These are phyloP conservation scores for Holcopasites calliopsidis DNA, from an alignment of 1,140 invertebrate genomes.

Conservation along the genomic window DNA sequence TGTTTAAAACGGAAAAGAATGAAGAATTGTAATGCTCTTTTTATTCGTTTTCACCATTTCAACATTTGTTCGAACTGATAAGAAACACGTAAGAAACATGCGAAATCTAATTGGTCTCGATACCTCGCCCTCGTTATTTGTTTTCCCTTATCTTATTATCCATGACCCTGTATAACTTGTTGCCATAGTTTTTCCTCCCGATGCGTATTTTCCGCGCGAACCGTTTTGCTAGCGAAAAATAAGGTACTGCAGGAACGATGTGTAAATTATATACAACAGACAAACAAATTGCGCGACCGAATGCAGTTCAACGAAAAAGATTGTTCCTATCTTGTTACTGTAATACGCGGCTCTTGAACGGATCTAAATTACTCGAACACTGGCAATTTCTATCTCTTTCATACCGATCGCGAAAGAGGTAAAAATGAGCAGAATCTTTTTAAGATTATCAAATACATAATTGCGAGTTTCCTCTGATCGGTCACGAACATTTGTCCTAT, in stretches of 20 bases:
- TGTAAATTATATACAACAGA: slow-evolving; percentile 41
- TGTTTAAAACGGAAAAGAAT: slow-evolving; percentile 18
- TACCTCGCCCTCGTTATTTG: slow-evolving; percentile 18
- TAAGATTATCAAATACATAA: not conserved
- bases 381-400: not conserved
- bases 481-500: not conserved
- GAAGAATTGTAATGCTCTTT: not conserved
- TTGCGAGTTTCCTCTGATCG: not conserved
- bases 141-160: slow-evolving; percentile 48
- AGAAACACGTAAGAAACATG: slow-evolving; percentile 25
- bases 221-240: slow-evolving; percentile 35
- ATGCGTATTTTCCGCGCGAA: slow-evolving; percentile 21
- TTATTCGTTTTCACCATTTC: not conserved
- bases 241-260: slow-evolving; percentile 46
- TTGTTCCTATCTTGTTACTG: not conserved
- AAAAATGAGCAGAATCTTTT: not conserved
- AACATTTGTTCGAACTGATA: not conserved
- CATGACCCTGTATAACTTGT: slow-evolving; percentile 49
- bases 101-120: slow-evolving; percentile 26
- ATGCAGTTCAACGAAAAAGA: slow-evolving; percentile 3
- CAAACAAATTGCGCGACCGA: slow-evolving; percentile 29
- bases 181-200: slow-evolving; percentile 33
- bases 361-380: not conserved
- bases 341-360: not conserved
- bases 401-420: not conserved